phyloP scores from a whole-genome alignment of 2,888 invertebrate species.

The Acleris sparsana region DNA sequence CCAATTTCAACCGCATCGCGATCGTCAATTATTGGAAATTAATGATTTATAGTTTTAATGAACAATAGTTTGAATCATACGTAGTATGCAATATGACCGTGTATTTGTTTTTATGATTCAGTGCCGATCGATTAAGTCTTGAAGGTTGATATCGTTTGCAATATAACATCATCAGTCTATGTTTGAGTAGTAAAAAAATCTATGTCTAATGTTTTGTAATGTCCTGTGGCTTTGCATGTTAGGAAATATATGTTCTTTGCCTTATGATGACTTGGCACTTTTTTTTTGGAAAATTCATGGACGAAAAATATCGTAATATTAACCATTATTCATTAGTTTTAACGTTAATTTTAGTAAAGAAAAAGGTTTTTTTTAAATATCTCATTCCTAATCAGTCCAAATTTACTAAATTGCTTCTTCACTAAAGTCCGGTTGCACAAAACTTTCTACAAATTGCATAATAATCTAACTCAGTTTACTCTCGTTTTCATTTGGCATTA shows the following conservation, averaged over 20 bases:
- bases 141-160: conserved; percentile 20
- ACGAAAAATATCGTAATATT: too few species aligned
- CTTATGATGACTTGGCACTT: too few species aligned
- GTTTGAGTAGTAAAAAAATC: conserved; percentile 6
- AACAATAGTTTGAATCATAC: conserved; percentile 31
- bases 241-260: too few species aligned
- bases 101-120: conserved; percentile 22
- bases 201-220: neutral
- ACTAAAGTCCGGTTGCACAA: neutral
- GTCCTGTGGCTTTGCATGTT: neutral
- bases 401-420: too few species aligned
- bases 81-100: conserved; percentile 20
- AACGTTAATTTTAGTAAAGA: too few species aligned
- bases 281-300: too few species aligned
- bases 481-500: conserved; percentile 22
- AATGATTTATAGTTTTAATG: conserved; percentile 32
- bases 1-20: conserved; percentile 26
- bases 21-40: conserved; percentile 25
- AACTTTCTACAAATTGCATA: conserved; percentile 17
- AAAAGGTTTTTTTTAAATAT: too few species aligned
- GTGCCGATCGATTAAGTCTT: conserved; percentile 3
- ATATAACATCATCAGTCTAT: conserved; percentile 26
- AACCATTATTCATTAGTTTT: too few species aligned
- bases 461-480: conserved; percentile 20
- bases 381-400: too few species aligned